Conservation (phyloP, 2,888 invertebrate species). For the Amorpha juglandis region DNA sequence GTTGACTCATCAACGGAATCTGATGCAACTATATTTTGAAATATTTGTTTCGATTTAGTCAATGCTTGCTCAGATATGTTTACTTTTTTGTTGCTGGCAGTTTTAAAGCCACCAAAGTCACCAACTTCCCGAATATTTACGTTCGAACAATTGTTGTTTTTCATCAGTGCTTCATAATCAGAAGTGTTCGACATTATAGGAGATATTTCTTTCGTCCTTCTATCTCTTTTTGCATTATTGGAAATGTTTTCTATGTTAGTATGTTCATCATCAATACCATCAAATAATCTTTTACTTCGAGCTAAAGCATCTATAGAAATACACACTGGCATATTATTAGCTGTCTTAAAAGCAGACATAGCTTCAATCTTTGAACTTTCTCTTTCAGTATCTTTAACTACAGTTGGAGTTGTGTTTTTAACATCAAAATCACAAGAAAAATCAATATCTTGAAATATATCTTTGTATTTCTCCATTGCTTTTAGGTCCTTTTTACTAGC, state of each 20-base stretch:
- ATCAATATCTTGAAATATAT: slow-evolving; percentile 49
- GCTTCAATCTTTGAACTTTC: neutral
- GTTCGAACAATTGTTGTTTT: neutral
- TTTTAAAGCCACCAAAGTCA: slow-evolving; percentile 30
- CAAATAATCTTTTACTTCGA: slow-evolving; percentile 55
- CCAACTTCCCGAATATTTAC: neutral
- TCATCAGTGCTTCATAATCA: neutral
- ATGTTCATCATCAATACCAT: slow-evolving; percentile 44
- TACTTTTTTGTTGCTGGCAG: slow-evolving; percentile 40
- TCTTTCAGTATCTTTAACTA: neutral
- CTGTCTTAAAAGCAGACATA: slow-evolving; percentile 48
- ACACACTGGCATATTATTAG: slow-evolving; percentile 44
- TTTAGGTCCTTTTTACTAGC: slow-evolving; percentile 56
- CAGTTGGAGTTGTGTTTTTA: neutral
- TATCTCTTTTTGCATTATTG: neutral
- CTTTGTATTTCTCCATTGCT: slow-evolving; percentile 57
- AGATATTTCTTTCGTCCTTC: neutral
- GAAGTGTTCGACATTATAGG: neutral
- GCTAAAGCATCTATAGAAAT: slow-evolving; percentile 53
- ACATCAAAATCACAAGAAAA: slow-evolving; percentile 34
- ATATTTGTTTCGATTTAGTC: slow-evolving; percentile 44
- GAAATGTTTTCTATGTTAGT: neutral
- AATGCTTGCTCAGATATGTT: slow-evolving; percentile 40
- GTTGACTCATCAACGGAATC: neutral
- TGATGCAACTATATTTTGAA: slow-evolving; percentile 36